Evolutionary conservation across 2,888 invertebrate genomes (phyloP).

Genomic region (Epirrhoe tristata): DNA sequence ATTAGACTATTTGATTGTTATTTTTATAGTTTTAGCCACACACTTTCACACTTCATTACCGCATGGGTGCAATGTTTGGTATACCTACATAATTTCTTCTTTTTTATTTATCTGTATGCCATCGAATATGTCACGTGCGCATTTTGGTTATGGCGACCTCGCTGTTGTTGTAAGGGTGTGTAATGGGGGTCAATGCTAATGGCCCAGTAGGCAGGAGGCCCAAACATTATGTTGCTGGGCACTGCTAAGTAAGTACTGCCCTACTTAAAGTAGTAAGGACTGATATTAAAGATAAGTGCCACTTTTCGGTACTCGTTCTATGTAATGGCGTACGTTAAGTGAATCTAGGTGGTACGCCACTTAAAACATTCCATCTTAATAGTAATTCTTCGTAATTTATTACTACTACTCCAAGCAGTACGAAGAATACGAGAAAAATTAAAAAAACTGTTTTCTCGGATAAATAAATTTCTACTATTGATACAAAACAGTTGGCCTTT

Average conservation of each 20-base stretch:
- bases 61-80: no score
- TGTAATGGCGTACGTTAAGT: slow-evolving; percentile 46
- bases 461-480: no score
- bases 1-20: no score
- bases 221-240: slow-evolving; percentile 1
- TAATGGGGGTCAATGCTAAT: not conserved
- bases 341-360: slow-evolving; percentile 14
- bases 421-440: no score
- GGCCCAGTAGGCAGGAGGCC: not conserved
- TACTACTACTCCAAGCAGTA: not conserved
- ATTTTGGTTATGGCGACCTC: not conserved
- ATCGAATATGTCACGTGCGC: not conserved
- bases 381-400: not conserved
- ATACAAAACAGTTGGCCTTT: no score
- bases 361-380: not conserved
- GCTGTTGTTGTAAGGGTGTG: not conserved
- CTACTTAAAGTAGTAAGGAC: not conserved
- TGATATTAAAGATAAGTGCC: slow-evolving; percentile 25
- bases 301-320: slow-evolving; percentile 15
- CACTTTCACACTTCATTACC: no score
- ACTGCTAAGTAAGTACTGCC: not conserved
- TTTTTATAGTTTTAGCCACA: no score
- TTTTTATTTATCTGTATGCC: not conserved
- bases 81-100: not conserved
- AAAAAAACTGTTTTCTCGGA: no score